Evolutionary conservation across 2,113 vertebrate genomes (phyloP).

Genomic region (Nerophis ophidion): DNA sequence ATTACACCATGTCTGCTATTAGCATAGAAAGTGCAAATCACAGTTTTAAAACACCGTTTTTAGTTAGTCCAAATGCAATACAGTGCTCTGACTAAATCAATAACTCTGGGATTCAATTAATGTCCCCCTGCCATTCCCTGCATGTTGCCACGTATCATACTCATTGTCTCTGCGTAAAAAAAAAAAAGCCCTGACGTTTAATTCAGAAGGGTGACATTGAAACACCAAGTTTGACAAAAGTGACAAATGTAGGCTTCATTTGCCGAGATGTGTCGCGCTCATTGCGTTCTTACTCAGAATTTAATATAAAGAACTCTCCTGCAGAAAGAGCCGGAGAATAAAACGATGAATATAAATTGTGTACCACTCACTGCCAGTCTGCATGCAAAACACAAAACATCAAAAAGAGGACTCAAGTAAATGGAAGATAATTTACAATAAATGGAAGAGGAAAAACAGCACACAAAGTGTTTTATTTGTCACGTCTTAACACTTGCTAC

Average conservation of each 20-base stretch:
- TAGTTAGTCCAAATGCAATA: slow-evolving; percentile 28
- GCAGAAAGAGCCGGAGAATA: slow-evolving; percentile 10
- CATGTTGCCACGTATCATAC: slow-evolving; percentile 13
- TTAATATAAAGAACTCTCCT: slow-evolving; percentile 28
- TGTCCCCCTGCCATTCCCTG: slow-evolving; percentile 42
- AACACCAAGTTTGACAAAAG: slow-evolving; percentile 28
- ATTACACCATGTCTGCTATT: slow-evolving; percentile 40
- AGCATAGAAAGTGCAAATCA: slow-evolving; percentile 51
- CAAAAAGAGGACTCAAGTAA: not conserved
- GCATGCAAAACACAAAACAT: not conserved
- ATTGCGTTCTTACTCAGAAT: not conserved
- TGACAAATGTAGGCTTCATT: slow-evolving; percentile 20
- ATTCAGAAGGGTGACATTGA: slow-evolving; percentile 46
- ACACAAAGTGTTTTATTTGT: not conserved
- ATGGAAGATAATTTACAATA: not conserved
- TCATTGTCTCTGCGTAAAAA: slow-evolving; percentile 32
- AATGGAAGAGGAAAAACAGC: not conserved
- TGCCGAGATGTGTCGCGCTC: slow-evolving; percentile 19
- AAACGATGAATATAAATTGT: slow-evolving; percentile 2
- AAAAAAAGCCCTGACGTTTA: slow-evolving; percentile 32
- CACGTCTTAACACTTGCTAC: too few relatives aligned
- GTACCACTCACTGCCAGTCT: not conserved
- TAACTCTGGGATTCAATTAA: slow-evolving; percentile 55
- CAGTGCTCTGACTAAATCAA: slow-evolving; percentile 48
- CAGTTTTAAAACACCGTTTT: slow-evolving; percentile 39